Evolutionary conservation across 2,888 invertebrate genomes (phyloP).

Genomic region (Gastrophysa polygoni): DNA sequence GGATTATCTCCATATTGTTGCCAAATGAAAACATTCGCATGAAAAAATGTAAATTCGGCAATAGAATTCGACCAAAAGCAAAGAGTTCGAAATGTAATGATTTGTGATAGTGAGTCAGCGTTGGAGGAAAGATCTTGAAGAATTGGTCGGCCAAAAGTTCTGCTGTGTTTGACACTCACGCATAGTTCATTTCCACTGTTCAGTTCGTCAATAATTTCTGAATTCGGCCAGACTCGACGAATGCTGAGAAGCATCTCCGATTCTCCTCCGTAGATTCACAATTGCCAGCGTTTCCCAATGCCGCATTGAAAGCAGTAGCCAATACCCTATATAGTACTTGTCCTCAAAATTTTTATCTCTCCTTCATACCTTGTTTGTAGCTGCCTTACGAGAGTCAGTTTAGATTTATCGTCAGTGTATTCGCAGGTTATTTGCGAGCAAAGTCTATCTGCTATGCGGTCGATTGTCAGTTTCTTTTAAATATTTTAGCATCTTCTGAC

Average conservation of each 20-base stretch:
- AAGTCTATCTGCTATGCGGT: constrained; percentile 37
- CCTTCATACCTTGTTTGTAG: constrained; percentile 58
- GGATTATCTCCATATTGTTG: too few relatives aligned
- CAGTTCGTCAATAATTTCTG: neutral
- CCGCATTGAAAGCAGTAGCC: constrained; percentile 55
- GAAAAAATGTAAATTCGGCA: too few relatives aligned
- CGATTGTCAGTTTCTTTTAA: constrained; percentile 38
- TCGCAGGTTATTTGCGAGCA: constrained; percentile 51
- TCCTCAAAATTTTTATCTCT: constrained; percentile 60
- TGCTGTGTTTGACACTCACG: neutral
- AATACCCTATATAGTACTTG: constrained; percentile 59
- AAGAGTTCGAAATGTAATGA: too few relatives aligned
- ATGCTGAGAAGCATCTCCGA: constrained; percentile 20
- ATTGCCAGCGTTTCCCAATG: constrained; percentile 51
- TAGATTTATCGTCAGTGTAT: constrained; percentile 53
- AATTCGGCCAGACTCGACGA: constrained; percentile 1
- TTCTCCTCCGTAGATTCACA: constrained; percentile 50
- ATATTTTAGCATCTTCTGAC: constrained; percentile 37
- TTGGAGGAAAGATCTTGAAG: too few relatives aligned
- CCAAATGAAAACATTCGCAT: too few relatives aligned
- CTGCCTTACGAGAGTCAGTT: constrained; percentile 51
- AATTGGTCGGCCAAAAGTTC: too few relatives aligned
- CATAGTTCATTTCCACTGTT: too few relatives aligned
- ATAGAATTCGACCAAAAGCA: too few relatives aligned
- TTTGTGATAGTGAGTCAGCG: too few relatives aligned